These are phyloP conservation scores for Osmoderma eremita DNA, from an alignment of 2,888 invertebrate species.

Conservation along the genomic window DNA sequence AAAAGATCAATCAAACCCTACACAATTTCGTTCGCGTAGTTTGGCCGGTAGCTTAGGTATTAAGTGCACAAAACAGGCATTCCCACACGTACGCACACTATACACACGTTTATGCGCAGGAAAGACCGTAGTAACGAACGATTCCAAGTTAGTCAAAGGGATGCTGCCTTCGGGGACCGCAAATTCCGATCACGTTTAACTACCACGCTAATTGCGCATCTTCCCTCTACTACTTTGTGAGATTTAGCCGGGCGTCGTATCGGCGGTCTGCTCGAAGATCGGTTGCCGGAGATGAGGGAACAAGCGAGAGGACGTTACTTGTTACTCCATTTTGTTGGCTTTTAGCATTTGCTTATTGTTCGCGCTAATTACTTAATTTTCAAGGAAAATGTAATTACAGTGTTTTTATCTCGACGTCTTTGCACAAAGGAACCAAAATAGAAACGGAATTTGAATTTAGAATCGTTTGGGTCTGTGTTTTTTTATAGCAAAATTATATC, in stretches of 20 bases:
- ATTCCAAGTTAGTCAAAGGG: slow-evolving; percentile 31
- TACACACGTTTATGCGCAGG: not conserved
- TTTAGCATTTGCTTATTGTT: slow-evolving; percentile 59
- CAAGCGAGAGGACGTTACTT: slow-evolving; percentile 52
- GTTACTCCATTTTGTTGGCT: slow-evolving; percentile 54
- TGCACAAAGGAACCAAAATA: not conserved
- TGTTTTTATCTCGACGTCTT: slow-evolving; percentile 15
- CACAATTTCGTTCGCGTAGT: not conserved
- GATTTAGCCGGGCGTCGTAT: slow-evolving; percentile 58
- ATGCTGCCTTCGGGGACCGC: slow-evolving; percentile 27
- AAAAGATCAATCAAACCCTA: not conserved
- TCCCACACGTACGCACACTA: slow-evolving; percentile 2
- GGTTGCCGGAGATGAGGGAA: not conserved
- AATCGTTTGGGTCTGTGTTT: no score
- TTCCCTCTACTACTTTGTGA: slow-evolving; percentile 60
- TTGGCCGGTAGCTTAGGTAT: slow-evolving; percentile 1
- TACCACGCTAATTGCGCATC: slow-evolving; percentile 62
- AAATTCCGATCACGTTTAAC: slow-evolving; percentile 60
- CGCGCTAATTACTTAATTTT: slow-evolving; percentile 59
- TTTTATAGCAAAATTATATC: no score
- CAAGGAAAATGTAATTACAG: slow-evolving; percentile 25
- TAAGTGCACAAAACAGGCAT: not conserved
- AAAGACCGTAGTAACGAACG: slow-evolving; percentile 9
- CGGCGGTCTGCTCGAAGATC: slow-evolving; percentile 36
- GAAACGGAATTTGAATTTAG: not conserved